Evolutionary conservation across 2,888 invertebrate species (phyloP), one percentile per base, ranked within the genome.

Genomic region (Hirudinaria manillensis): DNA sequence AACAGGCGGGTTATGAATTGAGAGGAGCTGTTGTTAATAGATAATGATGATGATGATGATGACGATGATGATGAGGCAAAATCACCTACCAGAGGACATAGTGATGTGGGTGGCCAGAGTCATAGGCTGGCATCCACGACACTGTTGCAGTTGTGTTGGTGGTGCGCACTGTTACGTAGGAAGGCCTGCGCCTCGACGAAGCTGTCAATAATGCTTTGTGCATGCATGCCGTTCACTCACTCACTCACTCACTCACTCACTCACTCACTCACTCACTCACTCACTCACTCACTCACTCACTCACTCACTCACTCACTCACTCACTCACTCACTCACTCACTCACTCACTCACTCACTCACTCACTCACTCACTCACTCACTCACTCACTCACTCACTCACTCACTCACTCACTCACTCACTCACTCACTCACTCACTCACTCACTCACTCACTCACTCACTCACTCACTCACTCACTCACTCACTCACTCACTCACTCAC

Each of bases 31-130:
- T 53, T 53, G 53, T 53, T 13, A 13, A 53, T 21, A 53, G 73
- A 73, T 66, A 32, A 70, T 16, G 73, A 73, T 66, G 73, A 73
- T 16, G 61, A 73, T 66, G 65, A 65, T 13, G 73, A 73, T 61
- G 29, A 61, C n/a, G 61, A 61, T 61, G 29, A 27, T 61, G 29
- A 61, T 61, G 24, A 27, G 29, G 68, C 38, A 38, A 68, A 68
- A 68, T 27, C 36, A 78, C 80, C 78, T 82, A 89, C 95, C 94
- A 94, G 82, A 96, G 91, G 79, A 93, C 92, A 86, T 95, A 95
- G 86, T 93, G 92, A 86, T 95, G 96, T 85, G 93, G 92, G 87
- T 93, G 94, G 34, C 95, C 95, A 67, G 95, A 95, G 82, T 94
- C 93, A 86, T 96, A 90, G 2, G 94, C 96, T 19, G 96, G 95